phyloP scores from a whole-genome alignment of 2,113 vertebrate species.

The Irena cyanogastra region DNA sequence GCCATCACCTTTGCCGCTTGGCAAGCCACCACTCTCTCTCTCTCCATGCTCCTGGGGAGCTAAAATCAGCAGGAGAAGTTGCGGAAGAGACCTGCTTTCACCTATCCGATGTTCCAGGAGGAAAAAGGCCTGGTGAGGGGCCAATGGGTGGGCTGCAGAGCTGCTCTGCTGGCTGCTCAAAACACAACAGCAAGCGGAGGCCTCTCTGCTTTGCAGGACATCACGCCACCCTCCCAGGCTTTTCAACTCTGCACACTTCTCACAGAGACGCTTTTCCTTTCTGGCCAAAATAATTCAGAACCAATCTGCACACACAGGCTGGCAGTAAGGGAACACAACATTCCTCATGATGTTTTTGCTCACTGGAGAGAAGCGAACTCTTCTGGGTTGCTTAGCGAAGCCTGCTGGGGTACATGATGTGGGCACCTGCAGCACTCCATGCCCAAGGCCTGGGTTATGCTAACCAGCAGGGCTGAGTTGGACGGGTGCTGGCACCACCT shows the following conservation, averaged over 20 bases:
- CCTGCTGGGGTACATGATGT: neutral
- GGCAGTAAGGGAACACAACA: neutral
- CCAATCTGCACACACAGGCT: fast-evolving
- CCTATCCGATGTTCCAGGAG: fast-evolving
- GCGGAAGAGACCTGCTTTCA: neutral
- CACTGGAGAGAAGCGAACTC: neutral
- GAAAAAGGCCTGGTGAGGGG: neutral
- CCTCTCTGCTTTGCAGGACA: neutral
- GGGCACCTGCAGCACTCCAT: neutral
- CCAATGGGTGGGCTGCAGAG: fast-evolving
- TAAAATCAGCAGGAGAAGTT: neutral
- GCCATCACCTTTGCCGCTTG: neutral
- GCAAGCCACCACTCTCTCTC: neutral
- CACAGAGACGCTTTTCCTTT: neutral
- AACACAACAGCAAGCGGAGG: fast-evolving
- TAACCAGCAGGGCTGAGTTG: neutral
- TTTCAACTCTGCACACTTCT: neutral
- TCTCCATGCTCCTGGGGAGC: neutral
- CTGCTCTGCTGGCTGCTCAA: fast-evolving
- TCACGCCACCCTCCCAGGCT: fast-evolving
- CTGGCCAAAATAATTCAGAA: neutral
- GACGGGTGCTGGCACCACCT: neutral
- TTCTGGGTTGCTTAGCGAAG: neutral
- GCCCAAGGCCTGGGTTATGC: neutral
- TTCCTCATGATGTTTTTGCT: neutral